Conservation (phyloP, 1,140 invertebrate species). For the Drosophila sturtevanti region DNA sequence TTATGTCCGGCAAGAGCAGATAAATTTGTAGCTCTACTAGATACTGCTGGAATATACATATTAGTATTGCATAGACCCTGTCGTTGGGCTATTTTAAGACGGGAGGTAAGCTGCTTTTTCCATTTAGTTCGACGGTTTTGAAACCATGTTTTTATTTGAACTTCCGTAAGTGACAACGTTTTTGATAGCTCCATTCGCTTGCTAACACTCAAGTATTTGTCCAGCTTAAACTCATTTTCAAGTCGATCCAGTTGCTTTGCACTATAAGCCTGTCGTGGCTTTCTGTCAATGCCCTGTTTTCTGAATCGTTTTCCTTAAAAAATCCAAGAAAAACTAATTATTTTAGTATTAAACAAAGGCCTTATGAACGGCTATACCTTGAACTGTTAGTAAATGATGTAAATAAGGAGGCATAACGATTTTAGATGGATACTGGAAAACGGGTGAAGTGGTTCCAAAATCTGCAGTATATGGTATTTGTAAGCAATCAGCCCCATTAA, state of each 20-base stretch:
- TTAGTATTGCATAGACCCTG: slow-evolving; percentile 89
- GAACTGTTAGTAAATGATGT: slow-evolving; percentile 38
- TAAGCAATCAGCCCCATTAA: slow-evolving; percentile 14
- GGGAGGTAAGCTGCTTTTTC: slow-evolving; percentile 96
- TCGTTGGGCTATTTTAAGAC: slow-evolving; percentile 93
- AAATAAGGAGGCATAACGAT: slow-evolving; percentile 32
- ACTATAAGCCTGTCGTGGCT: slow-evolving; percentile 97
- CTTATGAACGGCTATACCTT: slow-evolving; percentile 21
- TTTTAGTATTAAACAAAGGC: not conserved
- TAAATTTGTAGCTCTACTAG: not conserved
- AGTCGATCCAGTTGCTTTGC: slow-evolving; percentile 95
- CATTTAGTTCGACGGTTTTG: slow-evolving; percentile 97
- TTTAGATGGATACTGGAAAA: slow-evolving; percentile 19
- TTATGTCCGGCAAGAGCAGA: not conserved
- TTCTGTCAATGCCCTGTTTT: slow-evolving; percentile 93
- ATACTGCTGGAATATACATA: slow-evolving; percentile 28
- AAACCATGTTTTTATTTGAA: slow-evolving; percentile 99
- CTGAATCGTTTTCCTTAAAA: slow-evolving; percentile 87
- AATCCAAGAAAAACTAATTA: not conserved
- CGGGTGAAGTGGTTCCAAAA: not conserved
- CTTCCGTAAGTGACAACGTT: slow-evolving; percentile 93
- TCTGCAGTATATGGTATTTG: not conserved
- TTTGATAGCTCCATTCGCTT: slow-evolving; percentile 97
- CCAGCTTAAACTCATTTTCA: slow-evolving; percentile 96
- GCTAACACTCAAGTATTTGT: slow-evolving; percentile 97